Conservation (phyloP, 1,140 invertebrate genomes). For the Colletes gigas region DNA sequence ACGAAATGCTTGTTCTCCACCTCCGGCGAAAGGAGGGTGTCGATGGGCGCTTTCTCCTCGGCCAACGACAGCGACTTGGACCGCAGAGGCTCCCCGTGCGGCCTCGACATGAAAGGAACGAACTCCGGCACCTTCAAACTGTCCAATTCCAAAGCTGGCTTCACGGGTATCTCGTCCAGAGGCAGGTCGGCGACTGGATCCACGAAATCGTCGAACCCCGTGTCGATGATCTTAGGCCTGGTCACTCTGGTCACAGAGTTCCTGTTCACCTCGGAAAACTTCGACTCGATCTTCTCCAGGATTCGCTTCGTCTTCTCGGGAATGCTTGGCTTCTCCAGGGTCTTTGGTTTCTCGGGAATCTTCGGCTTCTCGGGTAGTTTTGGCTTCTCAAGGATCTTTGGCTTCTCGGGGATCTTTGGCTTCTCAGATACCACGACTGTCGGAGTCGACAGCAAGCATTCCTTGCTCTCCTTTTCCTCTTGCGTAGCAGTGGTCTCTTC, state of each 20-base stretch:
- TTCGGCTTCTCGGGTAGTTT: slow-evolving; percentile 62
- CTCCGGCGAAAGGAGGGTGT: slow-evolving; percentile 78
- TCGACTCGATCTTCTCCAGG: slow-evolving; percentile 78
- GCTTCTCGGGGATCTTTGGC: slow-evolving; percentile 60
- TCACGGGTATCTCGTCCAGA: slow-evolving; percentile 78
- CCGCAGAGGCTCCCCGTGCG: slow-evolving; percentile 76
- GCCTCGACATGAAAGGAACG: slow-evolving; percentile 76
- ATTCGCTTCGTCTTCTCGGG: slow-evolving; percentile 79
- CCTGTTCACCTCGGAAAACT: slow-evolving; percentile 73
- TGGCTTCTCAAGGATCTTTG: slow-evolving; percentile 73
- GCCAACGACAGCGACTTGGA: slow-evolving; percentile 79
- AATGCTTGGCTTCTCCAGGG: slow-evolving; percentile 76
- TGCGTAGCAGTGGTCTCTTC: background rate
- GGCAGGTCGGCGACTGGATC: slow-evolving; percentile 79
- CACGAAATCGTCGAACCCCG: slow-evolving; percentile 79
- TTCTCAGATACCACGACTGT: slow-evolving; percentile 35
- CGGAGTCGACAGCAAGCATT: background rate
- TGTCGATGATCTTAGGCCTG: slow-evolving; percentile 78
- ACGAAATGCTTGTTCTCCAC: slow-evolving; percentile 78
- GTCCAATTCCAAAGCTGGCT: slow-evolving; percentile 78
- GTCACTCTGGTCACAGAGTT: slow-evolving; percentile 69
- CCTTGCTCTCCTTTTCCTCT: background rate
- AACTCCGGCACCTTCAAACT: slow-evolving; percentile 79
- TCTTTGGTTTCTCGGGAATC: slow-evolving; percentile 62
- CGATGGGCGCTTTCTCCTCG: slow-evolving; percentile 79